Evolutionary conservation across 2,888 invertebrate species (phyloP).

Genomic region (Hydraecia micacea): DNA sequence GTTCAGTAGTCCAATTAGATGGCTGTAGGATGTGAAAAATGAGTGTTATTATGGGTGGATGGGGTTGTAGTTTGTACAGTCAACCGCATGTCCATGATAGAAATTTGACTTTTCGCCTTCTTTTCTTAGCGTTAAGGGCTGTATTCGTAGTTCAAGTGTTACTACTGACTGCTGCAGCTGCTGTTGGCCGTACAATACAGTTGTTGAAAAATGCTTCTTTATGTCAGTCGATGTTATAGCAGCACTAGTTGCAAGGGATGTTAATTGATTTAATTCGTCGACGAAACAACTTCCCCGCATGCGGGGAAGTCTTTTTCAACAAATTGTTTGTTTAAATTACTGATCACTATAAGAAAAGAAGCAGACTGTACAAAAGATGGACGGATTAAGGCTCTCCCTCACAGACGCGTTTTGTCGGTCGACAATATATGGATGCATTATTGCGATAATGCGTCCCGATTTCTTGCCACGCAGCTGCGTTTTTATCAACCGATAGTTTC

Average conservation of each 20-base stretch:
- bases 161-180: background rate
- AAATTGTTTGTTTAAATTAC: background rate
- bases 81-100: background rate
- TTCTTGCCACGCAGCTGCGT: too few species aligned
- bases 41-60: conserved; percentile 18
- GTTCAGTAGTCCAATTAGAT: conserved; percentile 21
- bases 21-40: conserved; percentile 41
- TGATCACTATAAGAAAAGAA: background rate
- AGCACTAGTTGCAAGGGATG: background rate
- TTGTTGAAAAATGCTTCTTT: background rate
- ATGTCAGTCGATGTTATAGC: background rate
- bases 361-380: background rate
- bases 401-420: too few species aligned
- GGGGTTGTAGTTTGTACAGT: background rate
- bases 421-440: too few species aligned
- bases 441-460: too few species aligned
- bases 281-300: background rate
- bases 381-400: too few species aligned
- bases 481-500: too few species aligned
- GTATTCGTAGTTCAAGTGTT: background rate
- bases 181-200: background rate
- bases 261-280: background rate
- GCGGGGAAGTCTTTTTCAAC: background rate
- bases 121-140: background rate
- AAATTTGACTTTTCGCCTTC: background rate